Evolutionary conservation across 1,140 invertebrate genomes (phyloP), one percentile per base, ranked within the genome.

Genomic region (Dolichoris vasculosae): DNA sequence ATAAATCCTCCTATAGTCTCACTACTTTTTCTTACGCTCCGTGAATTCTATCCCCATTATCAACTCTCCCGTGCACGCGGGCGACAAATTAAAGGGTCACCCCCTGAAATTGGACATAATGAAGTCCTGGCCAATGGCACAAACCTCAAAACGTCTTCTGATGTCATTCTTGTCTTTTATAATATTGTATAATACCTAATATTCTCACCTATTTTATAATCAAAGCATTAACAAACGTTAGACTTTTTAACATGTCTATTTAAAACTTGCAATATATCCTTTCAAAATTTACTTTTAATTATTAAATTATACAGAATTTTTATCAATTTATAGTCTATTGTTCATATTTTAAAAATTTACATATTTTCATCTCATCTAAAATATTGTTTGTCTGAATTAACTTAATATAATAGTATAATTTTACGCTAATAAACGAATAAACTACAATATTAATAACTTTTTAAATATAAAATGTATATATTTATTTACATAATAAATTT

Each of bases 41-140:
- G 40, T 82, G 55, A 67, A 63, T 63, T 35, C 78, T 59, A 51
- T 69, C 71, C 73, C 84, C 80, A 86, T 86, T 86, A 86, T 86
- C 84, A 76, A 78, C 71, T 85, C 48, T 46, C 71, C 13, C 46
- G 0, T 40, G 43, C 83, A 32, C 83, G 84, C 67, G 64, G 30
- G 71, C 73, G 80, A 82, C 69, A 86, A 86, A 86, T 86, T 86
- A 86, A 86, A 86, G 63, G 80, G 71, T 77, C 80, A 80, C 2
- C 43, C 69, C 71, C 46, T 23, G 78, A 51, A 85, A 85, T 76
- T 46, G 59, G 84, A 82, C 73, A 82, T 86, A 86, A 86, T 82
- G 80, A 86, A 86, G 55, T 85, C 84, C 55, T 73, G 40, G 63
- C 80, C 84, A 78, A 82, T 78, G 46, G 55, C 71, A n/a, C 55